Evolutionary conservation across 2,797 vertebrate genomes (phyloP).

Genomic region (Galagoides demidoff): DNA sequence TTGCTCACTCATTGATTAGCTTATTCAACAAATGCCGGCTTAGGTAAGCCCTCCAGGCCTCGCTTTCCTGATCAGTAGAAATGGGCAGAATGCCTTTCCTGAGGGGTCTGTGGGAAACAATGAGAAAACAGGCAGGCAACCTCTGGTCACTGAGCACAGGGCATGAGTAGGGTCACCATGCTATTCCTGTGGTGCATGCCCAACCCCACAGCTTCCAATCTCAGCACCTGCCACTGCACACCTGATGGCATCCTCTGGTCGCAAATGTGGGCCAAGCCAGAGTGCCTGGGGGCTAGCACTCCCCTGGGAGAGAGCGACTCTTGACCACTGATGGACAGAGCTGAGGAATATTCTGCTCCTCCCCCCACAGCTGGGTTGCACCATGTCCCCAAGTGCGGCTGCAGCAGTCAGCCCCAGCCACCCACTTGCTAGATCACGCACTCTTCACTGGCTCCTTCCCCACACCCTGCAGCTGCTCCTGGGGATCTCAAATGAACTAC

Average conservation of each 20-base stretch:
- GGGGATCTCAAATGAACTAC: background rate
- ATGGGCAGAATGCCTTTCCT: background rate
- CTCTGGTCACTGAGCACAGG: background rate
- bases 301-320: background rate
- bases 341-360: background rate
- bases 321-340: accelerated
- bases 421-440: too few species aligned
- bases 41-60: background rate
- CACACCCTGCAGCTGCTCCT: background rate
- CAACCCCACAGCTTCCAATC: background rate
- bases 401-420: background rate
- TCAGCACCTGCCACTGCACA: accelerated
- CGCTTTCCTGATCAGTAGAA: background rate
- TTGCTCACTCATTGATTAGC: background rate
- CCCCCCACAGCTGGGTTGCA: accelerated
- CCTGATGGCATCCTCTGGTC: background rate
- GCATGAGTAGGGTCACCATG: accelerated
- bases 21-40: background rate
- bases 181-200: accelerated
- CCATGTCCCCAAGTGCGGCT: too few species aligned
- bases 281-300: background rate
- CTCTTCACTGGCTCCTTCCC: background rate
- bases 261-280: background rate
- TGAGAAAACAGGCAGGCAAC: background rate
- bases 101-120: background rate